Evolutionary conservation across 2,888 invertebrate genomes (phyloP), one percentile per base, ranked within the genome.

Genomic region (Geotrupes spiniger): DNA sequence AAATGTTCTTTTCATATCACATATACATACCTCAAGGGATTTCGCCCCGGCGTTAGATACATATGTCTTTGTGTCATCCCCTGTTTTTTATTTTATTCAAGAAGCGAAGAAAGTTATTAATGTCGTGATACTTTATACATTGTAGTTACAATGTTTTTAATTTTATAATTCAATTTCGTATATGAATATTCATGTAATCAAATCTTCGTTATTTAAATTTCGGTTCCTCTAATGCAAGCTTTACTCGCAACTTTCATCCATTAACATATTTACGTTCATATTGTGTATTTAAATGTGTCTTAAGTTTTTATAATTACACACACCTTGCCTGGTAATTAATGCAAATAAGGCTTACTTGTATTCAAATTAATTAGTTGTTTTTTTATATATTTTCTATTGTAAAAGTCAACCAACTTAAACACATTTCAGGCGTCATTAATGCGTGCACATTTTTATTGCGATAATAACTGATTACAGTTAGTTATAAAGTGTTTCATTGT

Each of bases 1-100:
- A 69, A 69, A 68, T 68, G 68, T 59, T 63, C 63, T 67, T 67
- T 67, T 69, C 64, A 67, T 67, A 66, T 62, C 61, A 52, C 60
- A 62, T 61, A 63, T 60, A 61, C 63, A 59, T 49, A 45, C 33
- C 64, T 47, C 57, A 53, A 55, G 65, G 63, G 61, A 57, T 53
- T 51, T 42, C 54, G 57, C 60, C 63, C 62, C 57, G 55, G 41
- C 41, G 38, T 40, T n/a, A 16, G 25, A 39, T 46, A 46, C 46
- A 46, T 46, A 46, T 46, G 48, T 48, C 42, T 27, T 36, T 10
- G 41, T 46, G 41, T 48, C 42, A 36, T 15, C 40, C 25, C 33
- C 17, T 11, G 40, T 33, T 36, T 40, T 48, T 14, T 8, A 37
- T 42, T 37, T 37, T 21, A 21, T n/a, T n/a, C n/a, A 28, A 26